Evolutionary conservation across 1,140 invertebrate species (phyloP), one percentile per base, ranked within the genome.

Genomic region (Dreissena polymorpha): DNA sequence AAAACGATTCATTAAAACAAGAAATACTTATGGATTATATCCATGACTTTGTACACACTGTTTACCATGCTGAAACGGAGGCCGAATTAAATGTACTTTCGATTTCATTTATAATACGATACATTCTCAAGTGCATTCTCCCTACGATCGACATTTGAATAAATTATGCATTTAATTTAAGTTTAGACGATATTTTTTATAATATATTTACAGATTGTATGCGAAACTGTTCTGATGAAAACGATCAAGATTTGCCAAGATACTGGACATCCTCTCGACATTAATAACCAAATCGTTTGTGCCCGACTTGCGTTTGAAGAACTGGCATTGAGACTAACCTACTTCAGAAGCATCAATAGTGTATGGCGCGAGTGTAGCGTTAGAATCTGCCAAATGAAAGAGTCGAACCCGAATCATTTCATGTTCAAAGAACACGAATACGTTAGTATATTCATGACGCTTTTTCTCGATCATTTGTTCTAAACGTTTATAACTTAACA

Each of bases 351-450:
- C 1, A 83, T 83, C 53, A 76, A 77, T 60, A 63, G 65, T 27
- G 73, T 83, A n/a, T 83, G 81, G 81, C 73, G 72, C n/a, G 65
- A 83, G 21, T 83, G 81, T 69, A 77, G 73, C 51, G 0, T 18
- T 3, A 55, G 39, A 10, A 76, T 76, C 14, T 50, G n/a, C 8
- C 29, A n/a, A 0, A 2, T 76, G 53, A 69, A 83, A 64, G n/a
- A n/a, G 39, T 50, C 55, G 0, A 71, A 77, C 0, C 72, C 81
- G 21, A 68, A 83, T 7, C 81, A 83, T 53, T 76, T 76, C n/a
- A 57, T 83, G 72, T 70, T 83, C 53, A 64, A 69, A 14, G 67
- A 76, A 14, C 64, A 70, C 16, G 67, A 83, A 49, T 83, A 76
- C 69, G 81, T 83, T 76, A 76, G 65, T 76, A n/a, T 23, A n/a